Base-by-base conservation (phyloP, 2,113 vertebrate genomes). In the Laticauda colubrina region DNA sequence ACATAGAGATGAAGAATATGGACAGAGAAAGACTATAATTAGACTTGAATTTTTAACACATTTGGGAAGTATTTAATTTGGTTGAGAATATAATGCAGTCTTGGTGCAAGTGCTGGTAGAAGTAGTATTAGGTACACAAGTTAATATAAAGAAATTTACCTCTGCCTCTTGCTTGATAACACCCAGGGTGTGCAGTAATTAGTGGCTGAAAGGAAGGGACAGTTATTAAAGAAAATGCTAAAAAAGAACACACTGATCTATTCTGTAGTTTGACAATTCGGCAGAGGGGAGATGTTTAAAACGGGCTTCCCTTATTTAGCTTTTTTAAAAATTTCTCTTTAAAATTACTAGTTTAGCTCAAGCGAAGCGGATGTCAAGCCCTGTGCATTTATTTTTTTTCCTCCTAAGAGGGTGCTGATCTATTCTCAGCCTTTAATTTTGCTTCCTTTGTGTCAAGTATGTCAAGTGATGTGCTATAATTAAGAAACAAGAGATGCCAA, bases 401-500 rank as follows among this genome's bases (percentile, higher is more conserved):
- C 51, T 90, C 26, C 34, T 69, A 29, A 53, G 23, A 90, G 55
- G 12, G 9, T 87, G 29, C 88, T 64, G 75, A 93, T 85, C 45
- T 86, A 48, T 39, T 14, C n/a, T 43, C 75, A 90, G 56, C 75
- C 75, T 87, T 93, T 93, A 90, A 90, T 93, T 93, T 86, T 90
- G 81, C 89, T 93, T 87, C 88, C 88, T 26, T 90, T 93, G n/a
- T 90, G 55, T n/a, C n/a, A 89, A 89, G 43, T 57, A 39, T 85
- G 53, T 51, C 69, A 87, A 87, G 45, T 64, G 55, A 90, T 43
- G 69, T 61, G 45, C 89, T 93, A 90, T 90, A 93, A 93, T 93
- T 93, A 90, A 90, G 75, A 43, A 93, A 90, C 24, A 86, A 93
- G 89, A 64, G n/a, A 64, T 93, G 88, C 45, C 92, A 93, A 90